Conservation (phyloP, 2,113 vertebrate species). For the Elephas maximus region DNA sequence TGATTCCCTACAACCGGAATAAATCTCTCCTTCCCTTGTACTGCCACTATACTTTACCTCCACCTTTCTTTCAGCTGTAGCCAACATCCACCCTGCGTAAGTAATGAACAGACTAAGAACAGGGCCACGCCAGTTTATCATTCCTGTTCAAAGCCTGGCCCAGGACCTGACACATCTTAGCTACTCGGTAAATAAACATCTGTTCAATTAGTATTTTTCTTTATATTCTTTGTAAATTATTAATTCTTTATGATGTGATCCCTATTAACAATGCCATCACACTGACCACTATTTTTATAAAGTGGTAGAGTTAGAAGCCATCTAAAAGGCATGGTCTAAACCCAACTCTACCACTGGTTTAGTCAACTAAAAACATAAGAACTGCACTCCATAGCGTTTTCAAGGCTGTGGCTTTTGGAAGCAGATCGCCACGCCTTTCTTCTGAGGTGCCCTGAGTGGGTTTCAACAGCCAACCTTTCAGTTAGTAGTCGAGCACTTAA, state of each 20-base stretch:
- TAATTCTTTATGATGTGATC: too few relatives aligned
- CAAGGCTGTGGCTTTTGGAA: too few relatives aligned
- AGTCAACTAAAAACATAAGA: neutral
- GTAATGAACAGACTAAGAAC: neutral
- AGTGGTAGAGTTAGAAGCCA: neutral
- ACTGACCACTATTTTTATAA: neutral
- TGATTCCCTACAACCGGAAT: neutral
- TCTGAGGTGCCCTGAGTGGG: too few relatives aligned
- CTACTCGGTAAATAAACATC: neutral
- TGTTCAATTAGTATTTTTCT: neutral
- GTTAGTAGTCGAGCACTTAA: too few relatives aligned
- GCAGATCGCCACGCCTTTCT: too few relatives aligned
- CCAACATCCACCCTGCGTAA: neutral
- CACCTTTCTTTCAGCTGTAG: neutral
- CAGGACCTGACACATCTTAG: neutral
- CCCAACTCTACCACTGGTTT: neutral
- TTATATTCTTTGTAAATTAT: neutral
- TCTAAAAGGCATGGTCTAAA: neutral
- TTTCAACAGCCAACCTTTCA: too few relatives aligned
- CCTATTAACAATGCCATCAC: neutral
- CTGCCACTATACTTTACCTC: neutral
- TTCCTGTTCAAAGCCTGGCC: neutral
- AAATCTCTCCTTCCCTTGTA: neutral
- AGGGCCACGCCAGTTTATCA: neutral
- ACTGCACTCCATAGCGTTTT: too few relatives aligned